Conservation (phyloP, 2,113 vertebrate species). For the Pseudopodoces humilis region DNA sequence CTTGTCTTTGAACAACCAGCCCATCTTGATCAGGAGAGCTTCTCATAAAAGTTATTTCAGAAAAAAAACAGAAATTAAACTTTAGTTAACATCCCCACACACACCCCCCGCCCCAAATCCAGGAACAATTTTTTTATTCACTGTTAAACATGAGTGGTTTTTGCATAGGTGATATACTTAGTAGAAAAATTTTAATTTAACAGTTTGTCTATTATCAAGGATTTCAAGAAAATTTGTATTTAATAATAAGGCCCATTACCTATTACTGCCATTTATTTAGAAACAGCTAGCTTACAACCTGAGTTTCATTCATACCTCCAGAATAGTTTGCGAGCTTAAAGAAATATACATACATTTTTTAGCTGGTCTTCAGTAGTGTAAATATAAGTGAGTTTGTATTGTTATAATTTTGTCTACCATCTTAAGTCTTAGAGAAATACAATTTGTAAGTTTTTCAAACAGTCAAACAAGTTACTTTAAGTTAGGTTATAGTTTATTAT, state of each 20-base stretch:
- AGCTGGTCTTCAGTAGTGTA: not conserved
- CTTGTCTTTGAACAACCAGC: not conserved
- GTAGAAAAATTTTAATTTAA: not conserved
- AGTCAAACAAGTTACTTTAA: not conserved
- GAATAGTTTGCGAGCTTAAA: not conserved
- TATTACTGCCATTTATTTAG: not conserved
- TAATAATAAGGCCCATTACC: not conserved
- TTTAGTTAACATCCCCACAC: not conserved
- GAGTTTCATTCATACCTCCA: not conserved
- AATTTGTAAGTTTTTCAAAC: not conserved
- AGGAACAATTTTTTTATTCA: fast-evolving
- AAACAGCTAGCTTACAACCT: not conserved
- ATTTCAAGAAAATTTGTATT: not conserved
- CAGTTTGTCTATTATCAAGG: not conserved
- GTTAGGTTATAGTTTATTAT: not conserved
- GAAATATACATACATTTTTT: not conserved
- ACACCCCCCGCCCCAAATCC: too few relatives aligned
- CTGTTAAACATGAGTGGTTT: not conserved
- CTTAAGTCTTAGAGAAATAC: not conserved
- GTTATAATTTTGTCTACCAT: not conserved
- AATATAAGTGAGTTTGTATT: not conserved
- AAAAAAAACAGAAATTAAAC: not conserved
- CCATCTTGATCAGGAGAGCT: not conserved
- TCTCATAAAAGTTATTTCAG: not conserved
- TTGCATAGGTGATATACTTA: not conserved